phyloP scores from a whole-genome alignment of 2,797 vertebrate genomes.

The Odontamblyopus rebecca region DNA sequence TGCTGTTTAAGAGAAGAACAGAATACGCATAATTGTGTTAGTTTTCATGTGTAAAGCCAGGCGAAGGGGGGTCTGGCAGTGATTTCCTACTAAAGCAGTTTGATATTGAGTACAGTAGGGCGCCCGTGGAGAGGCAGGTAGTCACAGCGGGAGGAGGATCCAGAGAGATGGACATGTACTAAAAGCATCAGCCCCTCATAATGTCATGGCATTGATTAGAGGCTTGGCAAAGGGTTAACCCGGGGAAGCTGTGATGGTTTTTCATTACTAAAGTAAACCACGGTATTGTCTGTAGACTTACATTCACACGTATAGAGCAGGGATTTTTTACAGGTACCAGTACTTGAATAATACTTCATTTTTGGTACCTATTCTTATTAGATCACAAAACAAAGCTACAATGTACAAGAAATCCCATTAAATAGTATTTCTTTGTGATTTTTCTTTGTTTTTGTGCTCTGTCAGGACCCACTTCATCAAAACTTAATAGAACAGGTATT shows the following conservation, averaged over 20 bases:
- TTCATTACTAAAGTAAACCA: constrained; percentile 9
- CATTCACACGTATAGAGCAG: not conserved
- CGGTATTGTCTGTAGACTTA: not conserved
- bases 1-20: not conserved
- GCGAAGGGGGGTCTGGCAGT: constrained; percentile 1
- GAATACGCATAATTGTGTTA: not conserved
- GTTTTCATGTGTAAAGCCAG: not conserved
- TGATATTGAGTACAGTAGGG: constrained; percentile 30
- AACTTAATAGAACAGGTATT: too few species aligned
- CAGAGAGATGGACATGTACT: constrained; percentile 36
- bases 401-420: too few species aligned
- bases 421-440: too few species aligned
- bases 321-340: too few species aligned
- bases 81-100: constrained; percentile 24
- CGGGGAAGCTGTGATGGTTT: constrained; percentile 7
- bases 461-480: too few species aligned
- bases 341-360: too few species aligned
- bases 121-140: constrained; percentile 22
- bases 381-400: not conserved
- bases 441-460: too few species aligned
- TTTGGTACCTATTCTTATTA: too few species aligned
- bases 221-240: constrained; percentile 22
- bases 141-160: constrained; percentile 26
- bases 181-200: constrained; percentile 41
- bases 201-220: constrained; percentile 38